Base-by-base conservation (phyloP, 1,140 invertebrate genomes). In the Battus philenor region DNA sequence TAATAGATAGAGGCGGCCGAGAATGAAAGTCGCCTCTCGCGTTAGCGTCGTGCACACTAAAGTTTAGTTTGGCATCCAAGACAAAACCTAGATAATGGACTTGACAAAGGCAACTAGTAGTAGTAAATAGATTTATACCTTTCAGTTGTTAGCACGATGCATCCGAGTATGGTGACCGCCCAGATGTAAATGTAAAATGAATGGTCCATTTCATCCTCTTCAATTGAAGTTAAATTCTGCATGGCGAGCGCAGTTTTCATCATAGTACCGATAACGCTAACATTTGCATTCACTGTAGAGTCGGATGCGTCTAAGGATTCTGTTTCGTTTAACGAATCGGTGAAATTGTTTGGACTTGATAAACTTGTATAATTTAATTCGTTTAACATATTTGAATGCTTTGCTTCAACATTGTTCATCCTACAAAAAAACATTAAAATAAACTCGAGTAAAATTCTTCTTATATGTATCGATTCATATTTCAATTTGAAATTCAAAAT, bases 171-270 rank as follows among this genome's bases (percentile, higher is more conserved):
- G 6, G 89, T 57, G 0, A 46, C 75, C 0, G 73, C 86, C 76
- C 89, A 92, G 7, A 91, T 70, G 29, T 90, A 90, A 50, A 92
- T 89, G 43, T 88, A 90, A 5, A 58, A 72, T 0, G 78, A 11
- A 44, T 79, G 65, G 36, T 72, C 60, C 1, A 70, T 26, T 1
- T 49, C 38, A 34, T 54, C 39, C 31, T 73, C 11, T 17, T 60
- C 29, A 49, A 24, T 11, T 6, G 38, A 15, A 3, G 61, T 54
- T 13, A 70, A 47, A n/a, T 65, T 52, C 29, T 67, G 58, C 13
- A 78, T 61, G 0, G 69, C 46, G 0, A 69, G 11, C 0, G 56
- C 69, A 0, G 74, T 82, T 7, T 67, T 67, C 7, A 72, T 6
- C 15, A 75, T 68, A 0, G 69, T 77, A 2, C 57, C 68, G 2